Evolutionary conservation across 53 echinoderm and acorn worm species (phyloP).

Genomic region (Echinometra lucunter): DNA sequence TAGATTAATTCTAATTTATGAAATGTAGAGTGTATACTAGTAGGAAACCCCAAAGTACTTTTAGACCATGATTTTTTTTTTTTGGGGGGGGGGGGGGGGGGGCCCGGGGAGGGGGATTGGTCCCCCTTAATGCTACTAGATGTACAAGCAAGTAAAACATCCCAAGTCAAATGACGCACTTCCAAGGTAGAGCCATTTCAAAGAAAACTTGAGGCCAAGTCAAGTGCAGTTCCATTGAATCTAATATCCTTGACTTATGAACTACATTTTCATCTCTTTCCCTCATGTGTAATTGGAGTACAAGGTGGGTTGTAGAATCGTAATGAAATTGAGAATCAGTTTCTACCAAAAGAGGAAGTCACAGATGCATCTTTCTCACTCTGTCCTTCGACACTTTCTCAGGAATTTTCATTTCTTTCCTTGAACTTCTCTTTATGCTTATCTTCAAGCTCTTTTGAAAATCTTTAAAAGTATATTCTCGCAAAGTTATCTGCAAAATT

Average conservation of each 20-base stretch:
- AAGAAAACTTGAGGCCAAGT: not conserved
- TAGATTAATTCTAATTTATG: too few relatives aligned
- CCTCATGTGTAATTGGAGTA: not conserved
- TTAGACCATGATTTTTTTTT: too few relatives aligned
- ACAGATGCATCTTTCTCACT: not conserved
- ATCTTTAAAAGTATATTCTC: too few relatives aligned
- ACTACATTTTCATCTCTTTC: not conserved
- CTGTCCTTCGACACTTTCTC: not conserved
- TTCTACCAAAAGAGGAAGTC: slow-evolving; percentile 17
- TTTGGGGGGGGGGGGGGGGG: too few relatives aligned
- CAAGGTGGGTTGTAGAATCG: not conserved
- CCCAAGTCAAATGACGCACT: not conserved
- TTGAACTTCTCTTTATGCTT: not conserved
- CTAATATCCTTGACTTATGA: not conserved
- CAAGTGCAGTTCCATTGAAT: not conserved
- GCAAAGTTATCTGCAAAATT: not conserved
- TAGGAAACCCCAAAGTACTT: too few relatives aligned
- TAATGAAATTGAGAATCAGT: slow-evolving; percentile 16
- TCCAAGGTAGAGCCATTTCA: not conserved
- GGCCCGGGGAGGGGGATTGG: too few relatives aligned
- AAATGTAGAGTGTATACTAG: too few relatives aligned
- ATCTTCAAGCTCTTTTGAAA: too few relatives aligned
- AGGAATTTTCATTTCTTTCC: not conserved
- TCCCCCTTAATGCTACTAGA: too few relatives aligned
- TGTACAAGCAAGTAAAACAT: too few relatives aligned